Percentiles rank a stretch among this genome's conserved stretches.
phyloP scores from a whole-genome alignment of 2,888 invertebrate genomes.

The Lasioglossum zephyrum region DNA sequence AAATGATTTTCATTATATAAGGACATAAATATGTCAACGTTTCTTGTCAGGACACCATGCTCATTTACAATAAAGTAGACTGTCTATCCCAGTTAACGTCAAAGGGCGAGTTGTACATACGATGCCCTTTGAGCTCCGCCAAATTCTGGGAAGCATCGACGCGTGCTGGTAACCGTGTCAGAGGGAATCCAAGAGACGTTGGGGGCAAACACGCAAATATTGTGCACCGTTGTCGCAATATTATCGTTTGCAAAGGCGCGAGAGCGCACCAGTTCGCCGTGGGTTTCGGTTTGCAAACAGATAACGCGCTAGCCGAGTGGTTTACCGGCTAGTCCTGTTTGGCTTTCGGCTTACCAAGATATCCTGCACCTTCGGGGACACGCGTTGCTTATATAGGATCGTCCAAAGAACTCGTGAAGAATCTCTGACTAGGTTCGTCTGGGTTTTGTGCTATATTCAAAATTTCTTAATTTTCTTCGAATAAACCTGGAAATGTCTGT shows the following conservation, averaged over 20 bases:
- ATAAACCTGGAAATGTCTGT: background rate
- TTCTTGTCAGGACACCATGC: too few relatives aligned
- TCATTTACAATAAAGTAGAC: background rate
- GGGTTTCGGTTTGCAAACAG: slow-evolving; percentile 72
- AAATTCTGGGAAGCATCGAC: background rate
- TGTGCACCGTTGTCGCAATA: slow-evolving; percentile 75
- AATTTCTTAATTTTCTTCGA: background rate
- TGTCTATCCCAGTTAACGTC: background rate
- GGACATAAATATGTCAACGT: too few relatives aligned
- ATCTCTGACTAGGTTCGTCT: background rate
- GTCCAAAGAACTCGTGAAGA: slow-evolving; percentile 52
- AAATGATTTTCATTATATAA: too few relatives aligned
- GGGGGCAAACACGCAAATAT: slow-evolving; percentile 75
- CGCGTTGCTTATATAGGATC: slow-evolving; percentile 70
- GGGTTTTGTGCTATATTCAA: background rate
- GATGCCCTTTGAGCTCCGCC: background rate
- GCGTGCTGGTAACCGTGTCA: slow-evolving; percentile 5
- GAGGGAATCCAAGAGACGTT: slow-evolving; percentile 29
- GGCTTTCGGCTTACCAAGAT: slow-evolving; percentile 75
- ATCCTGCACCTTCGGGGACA: slow-evolving; percentile 60
- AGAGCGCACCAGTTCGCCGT: slow-evolving; percentile 55
- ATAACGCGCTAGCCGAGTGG: slow-evolving; percentile 74
- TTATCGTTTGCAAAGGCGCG: slow-evolving; percentile 72
- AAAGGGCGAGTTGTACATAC: background rate
- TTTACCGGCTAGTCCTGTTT: slow-evolving; percentile 76